Evolutionary conservation across 2,113 vertebrate genomes (phyloP).

Genomic region (Trochalopteron elliotii): DNA sequence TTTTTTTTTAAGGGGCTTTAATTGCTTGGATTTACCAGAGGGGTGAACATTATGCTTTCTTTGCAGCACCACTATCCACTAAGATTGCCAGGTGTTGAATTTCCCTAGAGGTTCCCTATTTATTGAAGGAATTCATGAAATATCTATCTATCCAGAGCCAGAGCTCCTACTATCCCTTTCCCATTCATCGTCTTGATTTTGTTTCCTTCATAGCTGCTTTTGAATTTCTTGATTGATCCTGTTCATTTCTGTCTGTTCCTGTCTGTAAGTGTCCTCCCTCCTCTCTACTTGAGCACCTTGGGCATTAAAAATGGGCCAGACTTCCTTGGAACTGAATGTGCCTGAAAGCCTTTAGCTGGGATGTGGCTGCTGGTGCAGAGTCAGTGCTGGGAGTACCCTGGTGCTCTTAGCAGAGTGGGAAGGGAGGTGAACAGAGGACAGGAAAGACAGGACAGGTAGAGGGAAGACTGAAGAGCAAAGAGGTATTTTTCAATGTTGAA

Average conservation of each 20-base stretch:
- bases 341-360: background rate
- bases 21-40: constrained; percentile 74
- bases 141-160: constrained; percentile 19
- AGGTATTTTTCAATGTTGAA: background rate
- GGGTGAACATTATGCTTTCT: constrained; percentile 64
- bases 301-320: background rate
- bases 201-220: constrained; percentile 28
- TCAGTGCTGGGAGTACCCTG: background rate
- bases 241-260: background rate
- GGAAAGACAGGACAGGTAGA: background rate
- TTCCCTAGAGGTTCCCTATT: constrained; percentile 49
- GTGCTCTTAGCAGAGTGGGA: background rate
- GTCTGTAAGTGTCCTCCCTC: background rate
- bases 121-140: constrained; percentile 42
- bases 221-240: background rate
- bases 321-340: background rate
- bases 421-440: background rate
- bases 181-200: background rate
- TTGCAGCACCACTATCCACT: constrained; percentile 62
- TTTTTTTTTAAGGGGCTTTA: constrained; percentile 63
- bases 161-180: background rate
- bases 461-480: background rate
- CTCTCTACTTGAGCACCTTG: background rate
- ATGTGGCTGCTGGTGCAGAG: background rate
- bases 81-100: constrained; percentile 64